These are phyloP conservation scores for Acanthurus lineatus DNA, from an alignment of 2,797 vertebrate species.

Conservation along the genomic window DNA sequence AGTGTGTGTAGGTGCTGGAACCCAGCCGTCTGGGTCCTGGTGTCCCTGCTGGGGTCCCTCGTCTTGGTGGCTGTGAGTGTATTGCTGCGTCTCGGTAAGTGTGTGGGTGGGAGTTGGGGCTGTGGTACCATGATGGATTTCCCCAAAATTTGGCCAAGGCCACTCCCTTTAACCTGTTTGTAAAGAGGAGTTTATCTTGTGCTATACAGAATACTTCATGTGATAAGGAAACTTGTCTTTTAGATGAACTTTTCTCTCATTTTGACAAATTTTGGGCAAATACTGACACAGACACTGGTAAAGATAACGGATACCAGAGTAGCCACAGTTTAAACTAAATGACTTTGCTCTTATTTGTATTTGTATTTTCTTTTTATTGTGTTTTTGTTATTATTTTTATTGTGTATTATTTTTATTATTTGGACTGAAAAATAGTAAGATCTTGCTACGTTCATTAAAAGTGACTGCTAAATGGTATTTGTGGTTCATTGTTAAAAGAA, in stretches of 20 bases:
- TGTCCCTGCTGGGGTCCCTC: slow-evolving; percentile 78
- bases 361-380: background rate
- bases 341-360: background rate
- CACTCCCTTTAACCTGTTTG: background rate
- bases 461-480: background rate
- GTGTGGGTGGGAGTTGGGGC: background rate
- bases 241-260: background rate
- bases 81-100: slow-evolving; percentile 75
- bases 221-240: background rate
- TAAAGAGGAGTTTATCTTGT: background rate
- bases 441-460: background rate
- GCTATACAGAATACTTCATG: background rate
- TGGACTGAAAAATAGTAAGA: background rate
- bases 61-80: slow-evolving; percentile 85
- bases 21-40: slow-evolving; percentile 72
- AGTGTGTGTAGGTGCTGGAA: slow-evolving; percentile 76
- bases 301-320: background rate
- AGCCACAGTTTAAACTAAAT: background rate
- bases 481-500: background rate
- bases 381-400: no score
- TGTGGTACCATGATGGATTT: background rate
- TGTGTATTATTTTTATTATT: no score
- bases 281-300: background rate
- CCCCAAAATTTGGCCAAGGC: background rate
- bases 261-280: background rate